A percentile compares a stretch with the other conserved stretches of the same genome.
These are phyloP conservation scores for Rhinolophus sinicus DNA, from an alignment of 2,113 vertebrate species.

Conservation along the genomic window DNA sequence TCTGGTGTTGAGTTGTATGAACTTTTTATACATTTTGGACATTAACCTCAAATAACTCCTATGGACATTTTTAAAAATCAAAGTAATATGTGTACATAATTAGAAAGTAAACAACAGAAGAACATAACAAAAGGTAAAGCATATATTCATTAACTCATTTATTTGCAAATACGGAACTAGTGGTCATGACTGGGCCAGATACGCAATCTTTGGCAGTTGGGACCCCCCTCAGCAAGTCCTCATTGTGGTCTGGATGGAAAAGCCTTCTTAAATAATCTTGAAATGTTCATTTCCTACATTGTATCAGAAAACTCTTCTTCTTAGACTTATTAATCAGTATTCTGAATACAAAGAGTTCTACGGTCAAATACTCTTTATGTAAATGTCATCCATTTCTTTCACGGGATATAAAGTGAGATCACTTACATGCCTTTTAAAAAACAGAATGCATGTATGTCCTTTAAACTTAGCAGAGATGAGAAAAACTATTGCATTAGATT, in stretches of 20 bases:
- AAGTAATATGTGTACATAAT: not conserved
- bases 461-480: slow-evolving; percentile 6
- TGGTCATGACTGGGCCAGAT: not conserved
- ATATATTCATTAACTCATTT: not conserved
- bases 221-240: not conserved
- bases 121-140: not conserved
- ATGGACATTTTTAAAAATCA: not conserved
- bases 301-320: not conserved
- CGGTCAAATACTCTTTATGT: not conserved
- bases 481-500: not conserved
- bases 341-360: not conserved
- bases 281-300: not conserved
- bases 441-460: not conserved
- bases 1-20: no score
- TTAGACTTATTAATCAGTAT: slow-evolving; percentile 31
- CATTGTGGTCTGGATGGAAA: not conserved
- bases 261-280: not conserved
- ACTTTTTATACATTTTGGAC: no score
- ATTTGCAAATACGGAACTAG: slow-evolving; percentile 2
- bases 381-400: slow-evolving; percentile 27
- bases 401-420: not conserved
- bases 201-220: not conserved
- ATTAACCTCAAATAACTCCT: not conserved
- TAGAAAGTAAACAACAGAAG: not conserved
- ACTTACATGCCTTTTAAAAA: slow-evolving; percentile 22